A percentile compares a stretch with the other conserved stretches of the same genome.
phyloP scores from a whole-genome alignment of 1,140 invertebrate genomes.

The Colletes latitarsis region DNA sequence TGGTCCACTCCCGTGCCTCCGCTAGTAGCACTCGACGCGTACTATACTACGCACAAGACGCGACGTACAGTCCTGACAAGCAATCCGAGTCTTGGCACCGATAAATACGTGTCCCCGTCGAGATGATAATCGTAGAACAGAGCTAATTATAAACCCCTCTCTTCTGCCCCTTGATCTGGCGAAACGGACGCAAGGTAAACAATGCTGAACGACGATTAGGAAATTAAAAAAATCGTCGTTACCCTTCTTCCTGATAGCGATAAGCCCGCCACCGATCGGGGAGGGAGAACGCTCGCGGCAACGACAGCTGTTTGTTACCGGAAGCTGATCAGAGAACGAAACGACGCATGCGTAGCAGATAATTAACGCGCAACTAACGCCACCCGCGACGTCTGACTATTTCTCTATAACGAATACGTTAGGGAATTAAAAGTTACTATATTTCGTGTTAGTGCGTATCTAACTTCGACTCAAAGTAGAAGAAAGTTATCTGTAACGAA shows the following conservation, averaged over 20 bases:
- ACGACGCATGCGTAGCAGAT: background rate
- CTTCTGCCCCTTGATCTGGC: background rate
- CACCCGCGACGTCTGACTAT: background rate
- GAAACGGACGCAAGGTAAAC: background rate
- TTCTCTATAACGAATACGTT: too few species aligned
- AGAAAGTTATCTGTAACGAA: too few species aligned
- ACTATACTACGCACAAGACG: conserved; percentile 70
- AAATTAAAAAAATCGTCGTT: background rate
- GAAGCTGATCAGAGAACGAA: conserved; percentile 14
- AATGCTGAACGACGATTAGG: background rate
- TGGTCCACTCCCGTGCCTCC: conserved; percentile 55
- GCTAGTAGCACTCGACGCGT: conserved; percentile 42
- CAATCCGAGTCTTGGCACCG: conserved; percentile 40
- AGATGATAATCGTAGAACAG: conserved; percentile 12
- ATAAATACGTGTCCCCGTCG: conserved; percentile 5
- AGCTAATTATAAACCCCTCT: conserved; percentile 34
- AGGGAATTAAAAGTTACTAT: too few species aligned
- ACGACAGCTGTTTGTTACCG: conserved; percentile 26
- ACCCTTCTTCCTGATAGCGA: background rate
- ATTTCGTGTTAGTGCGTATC: too few species aligned
- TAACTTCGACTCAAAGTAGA: too few species aligned
- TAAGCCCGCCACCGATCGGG: background rate
- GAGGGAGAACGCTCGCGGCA: background rate
- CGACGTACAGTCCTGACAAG: conserved; percentile 70
- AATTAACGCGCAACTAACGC: background rate